Conservation (phyloP, 2,113 vertebrate species). For the Megaleporinus macrocephalus region DNA sequence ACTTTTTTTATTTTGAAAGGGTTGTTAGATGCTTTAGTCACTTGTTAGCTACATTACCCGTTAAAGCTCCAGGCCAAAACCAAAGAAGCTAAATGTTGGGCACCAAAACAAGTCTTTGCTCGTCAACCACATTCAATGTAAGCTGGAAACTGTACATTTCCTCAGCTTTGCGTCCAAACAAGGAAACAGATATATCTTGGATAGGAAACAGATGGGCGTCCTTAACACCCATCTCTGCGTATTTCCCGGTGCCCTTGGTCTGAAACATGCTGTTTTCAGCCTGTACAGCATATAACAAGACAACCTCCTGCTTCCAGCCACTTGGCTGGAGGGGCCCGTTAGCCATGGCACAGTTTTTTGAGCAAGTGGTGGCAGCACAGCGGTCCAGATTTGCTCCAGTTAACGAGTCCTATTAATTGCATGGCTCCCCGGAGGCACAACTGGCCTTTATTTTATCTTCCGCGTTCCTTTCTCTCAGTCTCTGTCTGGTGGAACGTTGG, state of each 20-base stretch:
- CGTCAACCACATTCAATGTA: neutral
- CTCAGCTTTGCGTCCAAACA: neutral
- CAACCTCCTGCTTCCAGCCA: neutral
- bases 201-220: neutral
- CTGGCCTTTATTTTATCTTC: constrained; percentile 14
- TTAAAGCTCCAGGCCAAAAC: neutral
- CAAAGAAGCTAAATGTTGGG: neutral
- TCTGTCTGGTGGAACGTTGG: neutral
- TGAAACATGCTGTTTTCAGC: neutral
- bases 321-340: neutral
- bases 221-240: constrained; percentile 2
- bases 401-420: constrained; percentile 35
- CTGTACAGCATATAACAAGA: constrained; percentile 17
- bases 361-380: constrained; percentile 4
- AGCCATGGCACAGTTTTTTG: neutral
- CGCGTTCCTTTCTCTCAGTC: constrained; percentile 17
- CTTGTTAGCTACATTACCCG: neutral
- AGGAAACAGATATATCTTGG: neutral
- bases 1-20: too few species aligned
- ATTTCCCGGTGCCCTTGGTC: neutral
- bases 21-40: too few species aligned
- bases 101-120: neutral
- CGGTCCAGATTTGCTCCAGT: constrained; percentile 32
- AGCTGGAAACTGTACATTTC: neutral
- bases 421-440: constrained; percentile 7